phyloP scores from a whole-genome alignment of 2,888 invertebrate species.

The Tiliacea aurago region DNA sequence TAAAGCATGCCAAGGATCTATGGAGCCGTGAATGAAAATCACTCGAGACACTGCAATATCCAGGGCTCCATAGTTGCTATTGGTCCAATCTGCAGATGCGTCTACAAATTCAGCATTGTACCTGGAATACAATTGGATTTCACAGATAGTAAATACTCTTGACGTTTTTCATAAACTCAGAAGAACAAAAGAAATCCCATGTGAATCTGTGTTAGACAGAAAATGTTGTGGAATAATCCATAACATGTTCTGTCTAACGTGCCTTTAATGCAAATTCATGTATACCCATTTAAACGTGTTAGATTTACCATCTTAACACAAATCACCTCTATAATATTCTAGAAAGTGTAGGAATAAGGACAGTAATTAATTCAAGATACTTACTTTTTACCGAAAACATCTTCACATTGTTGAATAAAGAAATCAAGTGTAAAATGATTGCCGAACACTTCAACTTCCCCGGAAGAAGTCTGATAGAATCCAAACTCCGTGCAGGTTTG shows the following conservation, averaged over 20 bases:
- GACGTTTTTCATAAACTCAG: too few relatives aligned
- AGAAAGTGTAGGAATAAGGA: too few relatives aligned
- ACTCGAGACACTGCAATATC: slow-evolving; percentile 93
- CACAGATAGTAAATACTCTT: background rate
- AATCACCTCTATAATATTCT: background rate
- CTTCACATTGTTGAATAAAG: slow-evolving; percentile 95
- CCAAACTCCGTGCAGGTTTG: slow-evolving; percentile 99
- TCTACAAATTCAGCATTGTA: slow-evolving; percentile 92
- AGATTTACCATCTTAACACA: background rate
- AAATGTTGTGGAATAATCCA: too few relatives aligned
- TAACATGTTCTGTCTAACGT: background rate
- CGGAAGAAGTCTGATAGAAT: slow-evolving; percentile 97
- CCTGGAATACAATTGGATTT: slow-evolving; percentile 72
- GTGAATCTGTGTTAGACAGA: too few relatives aligned
- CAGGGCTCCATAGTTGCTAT: slow-evolving; percentile 94
- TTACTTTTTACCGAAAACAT: slow-evolving; percentile 95
- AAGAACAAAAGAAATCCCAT: too few relatives aligned
- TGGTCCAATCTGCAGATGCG: slow-evolving; percentile 92
- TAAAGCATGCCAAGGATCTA: slow-evolving; percentile 97
- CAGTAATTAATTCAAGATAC: slow-evolving; percentile 53
- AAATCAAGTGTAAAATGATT: slow-evolving; percentile 94
- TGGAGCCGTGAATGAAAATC: slow-evolving; percentile 96
- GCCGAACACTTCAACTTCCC: slow-evolving; percentile 93
- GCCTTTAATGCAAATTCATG: background rate
- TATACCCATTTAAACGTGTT: background rate